Base-by-base conservation (phyloP, 1,140 invertebrate genomes). In the Rhizoglyphus robini region DNA sequence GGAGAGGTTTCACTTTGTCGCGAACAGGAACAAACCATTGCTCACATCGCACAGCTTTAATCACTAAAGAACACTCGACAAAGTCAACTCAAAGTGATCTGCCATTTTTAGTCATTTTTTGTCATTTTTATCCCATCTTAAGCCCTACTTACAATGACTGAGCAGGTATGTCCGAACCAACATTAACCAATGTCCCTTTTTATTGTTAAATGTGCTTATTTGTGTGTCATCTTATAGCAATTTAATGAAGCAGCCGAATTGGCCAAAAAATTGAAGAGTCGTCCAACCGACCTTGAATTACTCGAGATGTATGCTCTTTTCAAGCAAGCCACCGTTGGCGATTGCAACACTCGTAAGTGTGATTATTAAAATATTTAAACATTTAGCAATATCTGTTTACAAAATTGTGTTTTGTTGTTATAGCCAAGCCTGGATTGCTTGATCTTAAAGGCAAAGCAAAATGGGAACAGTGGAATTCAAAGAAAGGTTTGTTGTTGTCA, bases 401-500 rank as follows among this genome's bases (percentile, higher is more conserved):
- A n/a, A n/a, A 63, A 41, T 67, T 66, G 23, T 18, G 20, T 58
- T 5, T 23, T 20, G 20, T 49, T 49, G 5, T 20, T 11, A 49
- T 41, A 67, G 66, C 18, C 1, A 67, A 38, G 71, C 93, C 94
- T 54, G 91, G 92, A 47, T 82, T 96, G 78, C 75, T 96, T 15
- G 92, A 96, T 76, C 82, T 96, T 66, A 95, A 91, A 77, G 92
- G 88, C 57, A 96, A 96, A 78, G 90, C 92, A 4, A 97, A 97
- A 75, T 97, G 92, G 90, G 87, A 96, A 72, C 83, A 89, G 8
- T 98, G 94, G 94, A 82, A 83, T 69, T 78, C 73, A 25, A 86
- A 84, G 75, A 94, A 91, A 77, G 91, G 92, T 72, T 78, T 82
- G 68, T 77, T 79, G 57, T 81, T 84, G 13, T 46, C 31, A 31